Conservation (phyloP, 2,113 vertebrate species). For the Baryphthengus martii region DNA sequence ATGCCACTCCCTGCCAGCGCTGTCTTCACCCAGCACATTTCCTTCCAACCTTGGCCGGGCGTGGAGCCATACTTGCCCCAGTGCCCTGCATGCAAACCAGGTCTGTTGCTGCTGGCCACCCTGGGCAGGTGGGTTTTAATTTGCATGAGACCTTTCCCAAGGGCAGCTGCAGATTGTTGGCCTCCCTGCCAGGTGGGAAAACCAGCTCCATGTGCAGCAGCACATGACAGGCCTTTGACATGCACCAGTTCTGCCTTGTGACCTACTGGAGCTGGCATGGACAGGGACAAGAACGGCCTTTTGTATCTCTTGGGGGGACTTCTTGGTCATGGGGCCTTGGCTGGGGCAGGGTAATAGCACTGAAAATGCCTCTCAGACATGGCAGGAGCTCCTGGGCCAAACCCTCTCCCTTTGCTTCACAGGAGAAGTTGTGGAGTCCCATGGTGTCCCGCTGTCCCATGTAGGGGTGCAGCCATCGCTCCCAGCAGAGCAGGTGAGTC, state of each 20-base stretch:
- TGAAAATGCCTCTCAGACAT: not conserved
- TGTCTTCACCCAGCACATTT: not conserved
- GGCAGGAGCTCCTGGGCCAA: not conserved
- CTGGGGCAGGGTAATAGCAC: not conserved
- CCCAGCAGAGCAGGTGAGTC: conserved; percentile 56
- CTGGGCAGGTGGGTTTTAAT: not conserved
- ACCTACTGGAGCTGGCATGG: not conserved
- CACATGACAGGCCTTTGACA: not conserved
- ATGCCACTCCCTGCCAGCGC: not conserved
- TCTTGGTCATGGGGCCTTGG: not conserved
- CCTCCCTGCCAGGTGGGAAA: not conserved
- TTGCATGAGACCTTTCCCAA: not conserved
- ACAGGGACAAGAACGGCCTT: not conserved
- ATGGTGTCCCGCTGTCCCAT: not conserved
- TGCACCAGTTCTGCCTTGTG: not conserved
- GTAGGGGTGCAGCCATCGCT: not conserved
- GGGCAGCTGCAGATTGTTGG: not conserved
- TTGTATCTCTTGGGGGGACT: not conserved
- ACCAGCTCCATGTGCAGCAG: not conserved
- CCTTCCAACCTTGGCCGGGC: not conserved
- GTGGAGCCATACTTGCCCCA: accelerated
- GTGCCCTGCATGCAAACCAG: accelerated
- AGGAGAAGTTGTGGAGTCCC: conserved; percentile 17
- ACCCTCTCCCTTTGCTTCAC: not conserved
- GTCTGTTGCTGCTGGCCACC: not conserved